phyloP scores from a whole-genome alignment of 2,888 invertebrate species.

The Kuschelorhynchus macadamiae region DNA sequence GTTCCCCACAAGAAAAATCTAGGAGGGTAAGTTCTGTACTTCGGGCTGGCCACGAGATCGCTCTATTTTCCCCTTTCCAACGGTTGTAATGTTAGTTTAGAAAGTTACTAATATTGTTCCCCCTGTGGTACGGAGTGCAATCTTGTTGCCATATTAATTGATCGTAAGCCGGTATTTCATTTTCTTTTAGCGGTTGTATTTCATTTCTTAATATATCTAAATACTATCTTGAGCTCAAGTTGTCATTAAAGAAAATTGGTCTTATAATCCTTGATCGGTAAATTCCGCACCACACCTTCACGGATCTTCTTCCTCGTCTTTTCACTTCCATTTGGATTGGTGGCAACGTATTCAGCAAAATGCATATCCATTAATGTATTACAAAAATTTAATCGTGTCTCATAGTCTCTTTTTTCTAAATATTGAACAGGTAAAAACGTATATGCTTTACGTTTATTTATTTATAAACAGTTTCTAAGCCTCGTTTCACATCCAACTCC shows the following conservation, averaged over 20 bases:
- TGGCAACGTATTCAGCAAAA: background rate
- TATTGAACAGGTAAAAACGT: background rate
- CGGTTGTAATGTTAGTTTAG: too few species aligned
- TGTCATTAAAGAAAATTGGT: background rate
- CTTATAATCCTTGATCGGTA: background rate
- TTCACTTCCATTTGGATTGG: background rate
- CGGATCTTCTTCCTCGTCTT: too few species aligned
- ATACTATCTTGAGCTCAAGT: background rate
- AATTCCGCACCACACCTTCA: too few species aligned
- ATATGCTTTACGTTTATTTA: background rate
- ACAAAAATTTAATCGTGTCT: background rate
- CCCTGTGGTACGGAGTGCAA: too few species aligned
- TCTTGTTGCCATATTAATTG: too few species aligned
- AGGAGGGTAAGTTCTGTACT: too few species aligned
- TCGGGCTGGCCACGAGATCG: too few species aligned
- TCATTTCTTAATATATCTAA: background rate
- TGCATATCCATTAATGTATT: slow-evolving; percentile 4
- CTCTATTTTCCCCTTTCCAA: too few species aligned
- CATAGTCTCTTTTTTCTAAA: background rate
- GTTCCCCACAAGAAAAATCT: too few species aligned
- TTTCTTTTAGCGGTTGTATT: background rate
- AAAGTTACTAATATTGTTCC: too few species aligned
- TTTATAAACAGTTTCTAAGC: background rate
- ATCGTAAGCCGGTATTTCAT: background rate
- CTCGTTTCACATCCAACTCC: background rate